Evolutionary conservation across 2,797 vertebrate species (phyloP), one percentile per base, ranked within the genome.

Genomic region (Crocodylus rhombifer): DNA sequence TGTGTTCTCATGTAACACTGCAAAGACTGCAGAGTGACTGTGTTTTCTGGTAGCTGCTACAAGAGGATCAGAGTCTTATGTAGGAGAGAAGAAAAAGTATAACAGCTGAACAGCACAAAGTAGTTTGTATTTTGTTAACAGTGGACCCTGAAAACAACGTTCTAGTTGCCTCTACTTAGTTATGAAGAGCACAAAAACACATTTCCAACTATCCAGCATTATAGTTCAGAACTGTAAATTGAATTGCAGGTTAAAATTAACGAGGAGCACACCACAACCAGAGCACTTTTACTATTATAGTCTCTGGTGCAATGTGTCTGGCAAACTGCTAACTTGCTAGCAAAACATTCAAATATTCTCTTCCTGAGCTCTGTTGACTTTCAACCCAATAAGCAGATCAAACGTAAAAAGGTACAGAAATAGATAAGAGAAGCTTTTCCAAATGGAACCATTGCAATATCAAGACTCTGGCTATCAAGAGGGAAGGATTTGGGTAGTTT

Each of bases 321-420:
- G 63, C 71, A 36, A 96, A 91, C 73, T 12, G 84, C 14, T 30
- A 64, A 25, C 78, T 91, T 89, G 90, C 30, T 84, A 82, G 58
- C 1, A 5, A 86, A 95, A 90, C 33, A 90, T 89, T 1, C 74
- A 33, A 80, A 1, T 92, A 84, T 92, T 96, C 86, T 90, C 83
- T 84, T 89, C 84, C 23, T 81, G 89, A 88, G 63, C 82, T 89
- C 92, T 86, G 61, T 77, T 86, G 93, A 95, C 91, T 93, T 95
- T 94, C 82, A 95, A 86, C 78, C 62, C 74, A 12, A 23, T 95
- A 95, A 95, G 91, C 94, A 78, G 91, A 95, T 88, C 94, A 96
- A 94, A 84, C 57, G 51, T 86, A 87, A 78, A 93, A 88, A 91
- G 87, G 57, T 36, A 93, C 33, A 84, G 76, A 96, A 96, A 87